A percentile compares a stretch with the other conserved stretches of the same genome.
Evolutionary conservation across 2,797 vertebrate genomes (phyloP).

Genomic region (Benthosema pterotum): DNA sequence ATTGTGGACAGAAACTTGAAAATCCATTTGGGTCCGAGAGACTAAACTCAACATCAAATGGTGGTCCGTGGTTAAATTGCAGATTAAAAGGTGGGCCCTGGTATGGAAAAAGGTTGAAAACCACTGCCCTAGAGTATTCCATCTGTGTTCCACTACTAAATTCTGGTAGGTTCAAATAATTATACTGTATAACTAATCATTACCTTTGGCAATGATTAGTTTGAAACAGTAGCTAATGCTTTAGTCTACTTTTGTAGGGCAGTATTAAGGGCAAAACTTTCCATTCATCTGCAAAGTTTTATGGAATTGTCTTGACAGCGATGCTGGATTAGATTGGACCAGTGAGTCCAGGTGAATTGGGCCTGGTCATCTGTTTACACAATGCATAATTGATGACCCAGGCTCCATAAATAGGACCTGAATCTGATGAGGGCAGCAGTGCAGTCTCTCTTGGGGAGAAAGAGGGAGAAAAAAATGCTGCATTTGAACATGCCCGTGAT

Average conservation of each 20-base stretch:
- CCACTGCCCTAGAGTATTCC: no score
- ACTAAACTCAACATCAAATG: no score
- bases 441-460: slow-evolving; percentile 40
- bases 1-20: no score
- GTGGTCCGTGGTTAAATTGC: no score
- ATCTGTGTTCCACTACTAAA: no score
- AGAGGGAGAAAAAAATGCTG: slow-evolving; percentile 35
- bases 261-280: neutral
- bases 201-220: no score
- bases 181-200: no score
- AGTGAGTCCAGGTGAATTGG: slow-evolving; percentile 34
- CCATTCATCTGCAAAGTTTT: slow-evolving; percentile 7
- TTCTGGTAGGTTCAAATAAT: no score
- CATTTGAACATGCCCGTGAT: slow-evolving; percentile 38
- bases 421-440: slow-evolving; percentile 56
- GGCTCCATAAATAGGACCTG: slow-evolving; percentile 51
- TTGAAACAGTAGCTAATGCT: no score
- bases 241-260: neutral
- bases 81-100: no score
- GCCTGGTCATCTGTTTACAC: slow-evolving; percentile 57
- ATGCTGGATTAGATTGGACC: slow-evolving; percentile 42
- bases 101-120: no score
- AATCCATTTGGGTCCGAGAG: no score
- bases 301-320: slow-evolving; percentile 22
- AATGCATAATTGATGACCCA: slow-evolving; percentile 67